These are phyloP conservation scores for Dione juno DNA, from an alignment of 2,888 invertebrate species.

Conservation along the genomic window DNA sequence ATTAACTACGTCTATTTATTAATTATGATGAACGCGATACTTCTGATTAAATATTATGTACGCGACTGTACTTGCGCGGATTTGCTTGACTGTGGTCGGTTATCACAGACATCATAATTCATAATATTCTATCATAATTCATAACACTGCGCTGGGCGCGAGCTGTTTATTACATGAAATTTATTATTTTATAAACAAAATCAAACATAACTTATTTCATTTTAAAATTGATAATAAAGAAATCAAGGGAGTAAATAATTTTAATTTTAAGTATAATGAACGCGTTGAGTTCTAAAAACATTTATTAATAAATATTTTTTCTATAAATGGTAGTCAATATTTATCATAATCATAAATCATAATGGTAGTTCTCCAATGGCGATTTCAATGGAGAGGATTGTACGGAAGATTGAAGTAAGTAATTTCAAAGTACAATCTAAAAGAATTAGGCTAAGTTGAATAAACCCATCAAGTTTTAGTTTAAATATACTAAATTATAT, in stretches of 20 bases:
- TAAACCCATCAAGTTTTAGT: background rate
- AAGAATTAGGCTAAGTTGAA: background rate
- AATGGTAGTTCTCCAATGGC: slow-evolving; percentile 69
- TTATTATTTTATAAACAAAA: background rate
- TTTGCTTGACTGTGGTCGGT: no score
- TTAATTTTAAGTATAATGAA: background rate
- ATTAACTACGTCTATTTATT: no score
- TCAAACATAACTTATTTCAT: no score
- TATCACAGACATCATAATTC: no score
- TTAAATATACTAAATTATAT: background rate
- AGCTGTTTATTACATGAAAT: no score
- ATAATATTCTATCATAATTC: no score
- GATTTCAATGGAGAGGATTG: slow-evolving; percentile 58
- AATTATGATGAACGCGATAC: no score
- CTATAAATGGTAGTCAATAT: slow-evolving; percentile 1
- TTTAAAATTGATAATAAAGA: background rate
- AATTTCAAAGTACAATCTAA: background rate
- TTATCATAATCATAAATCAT: slow-evolving; percentile 13
- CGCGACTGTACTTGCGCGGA: no score
- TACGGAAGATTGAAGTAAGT: slow-evolving; percentile 46
- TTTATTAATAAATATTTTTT: background rate
- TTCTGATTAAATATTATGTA: no score
- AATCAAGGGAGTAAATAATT: no score
- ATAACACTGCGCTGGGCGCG: no score
- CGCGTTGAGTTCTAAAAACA: background rate